Percentiles rank a stretch among this genome's conserved stretches.
phyloP scores from a whole-genome alignment of 2,888 invertebrate species.

The Galerucella nymphaeae region DNA sequence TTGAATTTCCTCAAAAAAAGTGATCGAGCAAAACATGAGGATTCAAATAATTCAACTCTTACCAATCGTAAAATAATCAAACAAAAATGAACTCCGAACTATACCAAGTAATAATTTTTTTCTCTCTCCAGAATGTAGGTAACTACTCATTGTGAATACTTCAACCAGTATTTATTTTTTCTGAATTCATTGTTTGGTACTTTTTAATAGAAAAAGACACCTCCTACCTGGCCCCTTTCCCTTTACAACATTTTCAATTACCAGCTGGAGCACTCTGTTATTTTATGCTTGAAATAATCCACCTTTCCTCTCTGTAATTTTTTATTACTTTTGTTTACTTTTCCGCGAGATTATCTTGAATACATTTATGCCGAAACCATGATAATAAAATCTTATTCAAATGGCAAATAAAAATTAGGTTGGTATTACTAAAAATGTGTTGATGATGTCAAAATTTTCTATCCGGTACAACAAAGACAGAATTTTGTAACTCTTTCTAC shows the following conservation, averaged over 20 bases:
- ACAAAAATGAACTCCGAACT: no score
- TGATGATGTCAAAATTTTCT: no score
- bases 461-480: no score
- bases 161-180: no score
- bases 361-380: neutral
- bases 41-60: no score
- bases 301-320: neutral
- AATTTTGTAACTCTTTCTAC: no score
- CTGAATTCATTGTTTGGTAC: neutral
- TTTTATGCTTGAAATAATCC: conserved; percentile 2
- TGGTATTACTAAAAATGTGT: no score
- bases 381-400: neutral
- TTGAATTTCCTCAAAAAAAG: no score
- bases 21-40: no score
- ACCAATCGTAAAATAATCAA: no score
- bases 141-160: neutral
- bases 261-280: neutral
- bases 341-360: neutral
- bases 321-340: neutral
- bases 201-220: neutral
- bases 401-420: neutral
- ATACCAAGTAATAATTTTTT: no score
- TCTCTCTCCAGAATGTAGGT: neutral
- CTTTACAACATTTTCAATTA: neutral
- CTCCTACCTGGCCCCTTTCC: neutral